Evolutionary conservation across 2,888 invertebrate species (phyloP).

Genomic region (Ornithoptera alexandrae): DNA sequence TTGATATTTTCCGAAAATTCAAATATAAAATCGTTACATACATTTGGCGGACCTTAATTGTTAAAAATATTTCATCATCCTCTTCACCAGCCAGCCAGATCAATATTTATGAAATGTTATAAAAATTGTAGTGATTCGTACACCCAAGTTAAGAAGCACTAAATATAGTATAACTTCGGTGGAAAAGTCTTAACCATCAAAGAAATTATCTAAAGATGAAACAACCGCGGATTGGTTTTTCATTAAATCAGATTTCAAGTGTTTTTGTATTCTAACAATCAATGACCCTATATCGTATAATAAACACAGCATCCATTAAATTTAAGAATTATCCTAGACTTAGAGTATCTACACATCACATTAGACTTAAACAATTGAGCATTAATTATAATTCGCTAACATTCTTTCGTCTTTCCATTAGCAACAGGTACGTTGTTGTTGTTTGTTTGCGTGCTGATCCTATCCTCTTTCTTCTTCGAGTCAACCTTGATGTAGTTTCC

Average conservation of each 20-base stretch:
- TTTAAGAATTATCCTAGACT: not conserved
- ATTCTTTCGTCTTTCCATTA: conserved; percentile 58
- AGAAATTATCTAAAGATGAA: too few species aligned
- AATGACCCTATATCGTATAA: too few species aligned
- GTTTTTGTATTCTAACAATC: too few species aligned
- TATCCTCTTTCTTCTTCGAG: conserved; percentile 25
- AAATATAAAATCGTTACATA: too few species aligned
- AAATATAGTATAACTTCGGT: not conserved
- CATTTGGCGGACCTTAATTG: too few species aligned
- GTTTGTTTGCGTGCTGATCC: conserved; percentile 2
- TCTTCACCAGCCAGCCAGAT: too few species aligned
- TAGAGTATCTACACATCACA: conserved; percentile 33
- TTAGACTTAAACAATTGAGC: conserved; percentile 31
- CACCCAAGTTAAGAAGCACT: not conserved
- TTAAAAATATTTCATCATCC: too few species aligned
- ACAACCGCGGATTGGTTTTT: too few species aligned
- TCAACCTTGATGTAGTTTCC: conserved; percentile 79
- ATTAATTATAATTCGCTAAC: conserved; percentile 47
- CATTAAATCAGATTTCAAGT: too few species aligned
- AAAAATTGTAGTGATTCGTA: not conserved
- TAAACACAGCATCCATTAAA: not conserved
- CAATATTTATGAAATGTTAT: too few species aligned
- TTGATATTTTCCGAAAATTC: too few species aligned
- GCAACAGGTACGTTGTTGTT: conserved; percentile 31
- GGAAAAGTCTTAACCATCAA: not conserved